Evolutionary conservation across 1,140 invertebrate species (phyloP).

Genomic region (Heliothis subflexa): DNA sequence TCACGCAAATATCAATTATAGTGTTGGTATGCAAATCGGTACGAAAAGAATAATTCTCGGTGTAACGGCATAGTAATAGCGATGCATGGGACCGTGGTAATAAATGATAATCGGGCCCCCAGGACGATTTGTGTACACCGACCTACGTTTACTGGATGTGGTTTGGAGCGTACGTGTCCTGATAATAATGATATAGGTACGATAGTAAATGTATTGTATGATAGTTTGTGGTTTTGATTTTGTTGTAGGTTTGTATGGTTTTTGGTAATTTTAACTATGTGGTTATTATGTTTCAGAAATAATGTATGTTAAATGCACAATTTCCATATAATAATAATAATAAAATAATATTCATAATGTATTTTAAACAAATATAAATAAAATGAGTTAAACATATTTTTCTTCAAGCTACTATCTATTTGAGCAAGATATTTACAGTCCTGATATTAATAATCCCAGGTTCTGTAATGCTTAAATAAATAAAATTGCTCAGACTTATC

Average conservation of each 20-base stretch:
- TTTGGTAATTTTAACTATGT: neutral
- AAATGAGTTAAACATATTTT: no score
- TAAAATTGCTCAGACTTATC: no score
- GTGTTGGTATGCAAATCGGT: constrained; percentile 46
- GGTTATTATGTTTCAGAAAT: no score
- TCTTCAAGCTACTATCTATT: no score
- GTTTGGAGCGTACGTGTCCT: neutral
- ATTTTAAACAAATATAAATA: no score
- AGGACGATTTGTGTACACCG: constrained; percentile 49
- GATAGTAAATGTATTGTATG: neutral
- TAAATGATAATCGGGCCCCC: constrained; percentile 65
- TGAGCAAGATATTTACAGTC: no score
- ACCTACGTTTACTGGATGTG: constrained; percentile 23
- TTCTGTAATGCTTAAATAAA: no score
- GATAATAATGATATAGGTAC: neutral
- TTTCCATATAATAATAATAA: no score
- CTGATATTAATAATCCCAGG: no score
- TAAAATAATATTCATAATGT: no score
- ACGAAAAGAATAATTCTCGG: constrained; percentile 48
- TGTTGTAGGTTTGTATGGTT: neutral
- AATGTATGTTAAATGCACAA: no score
- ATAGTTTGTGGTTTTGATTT: neutral
- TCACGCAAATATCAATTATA: constrained; percentile 50
- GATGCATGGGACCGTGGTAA: constrained; percentile 57
- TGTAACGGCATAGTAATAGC: constrained; percentile 51